Conservation (phyloP, 2,797 vertebrate species). For the Tamandua tetradactyla region DNA sequence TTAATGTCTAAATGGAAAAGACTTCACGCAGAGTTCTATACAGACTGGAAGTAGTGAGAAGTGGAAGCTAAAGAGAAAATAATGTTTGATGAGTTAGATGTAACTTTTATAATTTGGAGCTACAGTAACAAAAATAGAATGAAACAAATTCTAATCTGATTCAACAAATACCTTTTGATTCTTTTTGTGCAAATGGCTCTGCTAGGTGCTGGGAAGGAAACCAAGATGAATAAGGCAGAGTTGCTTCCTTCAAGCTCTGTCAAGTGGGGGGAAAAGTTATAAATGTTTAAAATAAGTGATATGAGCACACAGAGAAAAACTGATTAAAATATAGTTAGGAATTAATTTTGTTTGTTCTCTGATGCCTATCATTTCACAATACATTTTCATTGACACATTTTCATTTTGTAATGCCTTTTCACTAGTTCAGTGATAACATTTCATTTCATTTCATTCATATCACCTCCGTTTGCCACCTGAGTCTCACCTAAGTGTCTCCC, state of each 20-base stretch:
- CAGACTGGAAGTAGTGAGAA: not conserved
- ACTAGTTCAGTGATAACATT: too few species aligned
- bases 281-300: not conserved
- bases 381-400: not conserved
- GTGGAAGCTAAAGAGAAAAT: not conserved
- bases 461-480: not conserved
- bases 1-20: not conserved
- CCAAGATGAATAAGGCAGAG: not conserved
- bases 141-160: not conserved
- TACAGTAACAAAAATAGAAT: not conserved
- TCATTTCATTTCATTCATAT: too few species aligned
- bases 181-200: not conserved
- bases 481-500: not conserved
- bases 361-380: not conserved
- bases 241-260: too few species aligned
- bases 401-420: too few species aligned
- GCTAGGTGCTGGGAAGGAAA: not conserved
- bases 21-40: not conserved
- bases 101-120: not conserved
- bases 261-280: not conserved
- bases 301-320: not conserved
- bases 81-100: not conserved
- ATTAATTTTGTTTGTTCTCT: not conserved
- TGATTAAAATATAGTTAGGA: not conserved
- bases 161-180: not conserved